Conservation (phyloP, 2,797 vertebrate genomes). For the Limosa lapponica region DNA sequence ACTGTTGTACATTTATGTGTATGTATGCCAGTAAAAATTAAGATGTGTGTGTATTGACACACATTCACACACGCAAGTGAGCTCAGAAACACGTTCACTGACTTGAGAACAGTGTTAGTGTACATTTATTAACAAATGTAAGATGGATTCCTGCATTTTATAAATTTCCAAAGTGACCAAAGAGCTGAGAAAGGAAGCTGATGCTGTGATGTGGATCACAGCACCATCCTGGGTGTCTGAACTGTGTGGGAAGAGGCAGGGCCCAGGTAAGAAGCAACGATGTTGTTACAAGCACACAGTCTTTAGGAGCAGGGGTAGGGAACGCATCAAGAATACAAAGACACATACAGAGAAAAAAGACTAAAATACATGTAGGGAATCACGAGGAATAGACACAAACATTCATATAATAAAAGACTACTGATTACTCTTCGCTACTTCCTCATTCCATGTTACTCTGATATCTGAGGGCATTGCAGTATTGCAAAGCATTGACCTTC, state of each 20-base stretch:
- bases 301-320: background rate
- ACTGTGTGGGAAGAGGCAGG: background rate
- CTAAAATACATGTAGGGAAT: background rate
- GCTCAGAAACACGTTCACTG: background rate
- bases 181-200: background rate
- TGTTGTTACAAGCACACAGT: background rate
- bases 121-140: background rate
- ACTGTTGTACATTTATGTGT: background rate
- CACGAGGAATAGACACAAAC: background rate
- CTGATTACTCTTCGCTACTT: fast-evolving
- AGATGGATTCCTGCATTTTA: background rate
- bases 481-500: background rate
- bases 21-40: background rate
- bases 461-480: background rate
- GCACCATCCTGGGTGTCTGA: fast-evolving
- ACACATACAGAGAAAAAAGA: background rate
- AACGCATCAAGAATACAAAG: background rate
- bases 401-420: background rate
- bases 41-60: fast-evolving
- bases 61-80: background rate
- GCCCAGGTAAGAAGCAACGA: background rate
- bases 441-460: background rate
- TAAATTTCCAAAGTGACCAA: background rate
- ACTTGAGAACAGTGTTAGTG: background rate
- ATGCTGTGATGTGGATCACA: background rate